Evolutionary conservation across 2,113 vertebrate species (phyloP), one percentile per base, ranked within the genome.

Genomic region (Ovibos moschatus): DNA sequence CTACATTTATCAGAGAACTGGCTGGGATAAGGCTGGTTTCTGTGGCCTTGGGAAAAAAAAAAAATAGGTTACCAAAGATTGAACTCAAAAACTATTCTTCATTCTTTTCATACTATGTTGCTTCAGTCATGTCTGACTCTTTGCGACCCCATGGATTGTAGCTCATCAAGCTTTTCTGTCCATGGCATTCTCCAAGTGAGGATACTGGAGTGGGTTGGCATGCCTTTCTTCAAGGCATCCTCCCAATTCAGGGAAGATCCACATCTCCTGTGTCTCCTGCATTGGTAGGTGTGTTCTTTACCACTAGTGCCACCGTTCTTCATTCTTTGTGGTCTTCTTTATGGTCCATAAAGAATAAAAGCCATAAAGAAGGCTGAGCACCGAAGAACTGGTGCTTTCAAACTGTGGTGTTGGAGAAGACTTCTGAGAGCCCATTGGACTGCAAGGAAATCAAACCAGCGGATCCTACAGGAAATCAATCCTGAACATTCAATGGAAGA

Each of bases 281-380:
- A 40, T 23, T 23, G n/a, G 67, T 71, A 71, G n/a, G 67, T 40
- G 67, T 23, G 19, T 13, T 71, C n/a, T 23, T 71, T 71, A 40
- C n/a, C 67, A 12, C n/a, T 40, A 3, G 67, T 2, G n/a, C 67
- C n/a, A 23, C n/a, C 2, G 0, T 40, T 71, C 19, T 23, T 11
- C 67, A 40, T 71, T 40, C 67, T 71, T 23, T 71, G 67, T 23
- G n/a, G 19, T 23, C 2, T 40, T 71, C n/a, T 23, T 40, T 71
- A 40, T 40, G 67, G n/a, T 71, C 2, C 67, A 12, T 40, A 71
- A 36, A 21, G 1, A 36, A 19, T 71, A 71, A 71, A 71, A 71
- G 4, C 17, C 64, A 36, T 21, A 36, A 36, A 21, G 64, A 36
- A 71, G 64, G 2, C 64, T 21, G 64, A 71, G 17, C 64, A 67